These are phyloP conservation scores for Lethocerus indicus DNA, from an alignment of 1,140 invertebrate species.

Conservation along the genomic window DNA sequence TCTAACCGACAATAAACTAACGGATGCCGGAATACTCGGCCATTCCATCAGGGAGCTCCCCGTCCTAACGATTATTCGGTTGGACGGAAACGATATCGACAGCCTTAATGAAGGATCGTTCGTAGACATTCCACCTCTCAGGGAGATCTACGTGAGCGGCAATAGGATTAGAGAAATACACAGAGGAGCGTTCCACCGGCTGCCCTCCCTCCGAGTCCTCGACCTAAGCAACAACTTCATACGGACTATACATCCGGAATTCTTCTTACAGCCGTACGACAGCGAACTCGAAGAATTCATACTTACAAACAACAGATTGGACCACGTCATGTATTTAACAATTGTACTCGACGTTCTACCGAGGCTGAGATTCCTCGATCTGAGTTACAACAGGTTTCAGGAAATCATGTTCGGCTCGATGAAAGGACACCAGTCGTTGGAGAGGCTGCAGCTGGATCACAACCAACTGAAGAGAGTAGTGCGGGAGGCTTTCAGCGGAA, in stretches of 20 bases:
- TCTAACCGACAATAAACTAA: slow-evolving; percentile 49
- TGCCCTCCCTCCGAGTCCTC: slow-evolving; percentile 49
- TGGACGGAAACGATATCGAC: slow-evolving; percentile 52
- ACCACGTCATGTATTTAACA: slow-evolving; percentile 47
- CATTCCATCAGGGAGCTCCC: slow-evolving; percentile 54
- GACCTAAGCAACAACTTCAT: slow-evolving; percentile 64
- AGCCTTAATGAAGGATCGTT: slow-evolving; percentile 58
- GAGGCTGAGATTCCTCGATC: slow-evolving; percentile 17
- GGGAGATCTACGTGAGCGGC: slow-evolving; percentile 46
- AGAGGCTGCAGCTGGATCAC: slow-evolving; percentile 61
- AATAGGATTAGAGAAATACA: slow-evolving; percentile 38
- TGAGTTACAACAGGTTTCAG: slow-evolving; percentile 28
- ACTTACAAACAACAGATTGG: slow-evolving; percentile 56
- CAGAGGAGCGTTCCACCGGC: slow-evolving; percentile 57
- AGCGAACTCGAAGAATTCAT: slow-evolving; percentile 57
- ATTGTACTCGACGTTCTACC: slow-evolving; percentile 58
- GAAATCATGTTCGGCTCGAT: slow-evolving; percentile 56
- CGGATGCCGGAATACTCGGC: slow-evolving; percentile 60
- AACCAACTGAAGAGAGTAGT: slow-evolving; percentile 57
- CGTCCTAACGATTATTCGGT: slow-evolving; percentile 42
- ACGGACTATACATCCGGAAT: slow-evolving; percentile 58
- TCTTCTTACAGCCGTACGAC: slow-evolving; percentile 42
- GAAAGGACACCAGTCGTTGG: slow-evolving; percentile 55
- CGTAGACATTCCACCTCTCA: slow-evolving; percentile 53
- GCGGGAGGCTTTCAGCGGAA: slow-evolving; percentile 53